Evolutionary conservation across 2,113 vertebrate genomes (phyloP).

Genomic region (Eidolon helvum): DNA sequence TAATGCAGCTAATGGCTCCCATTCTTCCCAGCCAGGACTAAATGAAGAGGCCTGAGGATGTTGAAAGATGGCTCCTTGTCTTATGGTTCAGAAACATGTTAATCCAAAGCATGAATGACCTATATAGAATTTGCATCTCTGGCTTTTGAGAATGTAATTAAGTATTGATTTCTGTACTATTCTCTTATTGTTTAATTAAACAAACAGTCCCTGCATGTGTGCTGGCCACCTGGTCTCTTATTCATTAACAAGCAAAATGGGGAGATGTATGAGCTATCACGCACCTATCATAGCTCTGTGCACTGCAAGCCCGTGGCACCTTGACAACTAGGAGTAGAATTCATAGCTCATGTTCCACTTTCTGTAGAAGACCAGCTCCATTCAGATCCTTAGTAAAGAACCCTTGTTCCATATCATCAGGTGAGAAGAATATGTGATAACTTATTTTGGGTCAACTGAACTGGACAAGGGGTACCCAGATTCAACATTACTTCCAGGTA

Average conservation of each 20-base stretch:
- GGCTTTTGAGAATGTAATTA: background rate
- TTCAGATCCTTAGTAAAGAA: background rate
- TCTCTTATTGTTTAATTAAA: constrained; percentile 8
- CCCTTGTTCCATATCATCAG: background rate
- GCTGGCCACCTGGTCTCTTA: background rate
- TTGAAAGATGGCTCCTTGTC: background rate
- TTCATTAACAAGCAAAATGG: background rate
- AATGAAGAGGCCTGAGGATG: background rate
- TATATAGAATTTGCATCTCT: background rate
- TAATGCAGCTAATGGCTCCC: background rate
- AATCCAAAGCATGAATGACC: background rate
- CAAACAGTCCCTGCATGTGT: background rate
- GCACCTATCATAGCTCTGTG: background rate
- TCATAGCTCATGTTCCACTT: no score
- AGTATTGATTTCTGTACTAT: background rate
- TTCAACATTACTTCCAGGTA: accelerated
- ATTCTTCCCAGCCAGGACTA: background rate
- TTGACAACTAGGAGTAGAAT: background rate
- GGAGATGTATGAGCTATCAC: background rate
- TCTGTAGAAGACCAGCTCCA: background rate
- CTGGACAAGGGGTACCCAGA: background rate
- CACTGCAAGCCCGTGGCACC: background rate
- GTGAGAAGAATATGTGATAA: background rate
- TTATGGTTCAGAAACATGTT: background rate
- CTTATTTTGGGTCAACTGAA: background rate